Percentiles rank a stretch among this genome's conserved stretches.
These are phyloP conservation scores for Entomyzon cyanotis DNA, from an alignment of 2,113 vertebrate genomes.

Conservation along the genomic window DNA sequence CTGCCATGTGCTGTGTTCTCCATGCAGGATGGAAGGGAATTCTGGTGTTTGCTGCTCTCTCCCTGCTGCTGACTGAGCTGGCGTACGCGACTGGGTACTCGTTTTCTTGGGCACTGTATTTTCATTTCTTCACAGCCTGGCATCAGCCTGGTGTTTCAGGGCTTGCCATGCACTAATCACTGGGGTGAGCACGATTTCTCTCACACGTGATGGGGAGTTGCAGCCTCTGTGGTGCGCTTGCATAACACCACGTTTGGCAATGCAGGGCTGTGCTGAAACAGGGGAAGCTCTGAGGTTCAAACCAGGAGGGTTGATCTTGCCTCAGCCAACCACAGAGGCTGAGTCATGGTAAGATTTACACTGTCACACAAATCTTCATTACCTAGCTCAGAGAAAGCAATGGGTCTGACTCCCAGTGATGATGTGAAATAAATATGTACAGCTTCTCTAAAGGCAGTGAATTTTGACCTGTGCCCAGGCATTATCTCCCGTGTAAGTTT, in stretches of 20 bases:
- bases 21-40: not conserved
- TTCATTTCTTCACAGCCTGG: slow-evolving; percentile 1
- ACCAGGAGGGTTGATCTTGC: not conserved
- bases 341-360: not conserved
- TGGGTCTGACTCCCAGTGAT: rapidly evolving
- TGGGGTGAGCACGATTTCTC: not conserved
- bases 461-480: not conserved
- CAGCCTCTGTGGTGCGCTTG: slow-evolving; percentile 6
- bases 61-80: not conserved
- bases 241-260: slow-evolving; percentile 34
- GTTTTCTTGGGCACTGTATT: not conserved
- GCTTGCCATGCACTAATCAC: not conserved
- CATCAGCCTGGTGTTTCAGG: not conserved
- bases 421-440: not conserved
- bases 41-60: not conserved
- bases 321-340: not conserved
- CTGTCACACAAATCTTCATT: not conserved
- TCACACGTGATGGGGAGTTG: not conserved
- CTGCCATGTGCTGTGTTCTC: not conserved
- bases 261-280: slow-evolving; percentile 1
- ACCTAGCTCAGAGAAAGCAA: not conserved
- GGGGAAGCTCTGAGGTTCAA: not conserved
- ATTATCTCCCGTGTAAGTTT: not conserved
- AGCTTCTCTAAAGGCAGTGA: not conserved
- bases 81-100: rapidly evolving